phyloP scores from a whole-genome alignment of 2,888 invertebrate genomes.

The Ophion ventricosus region DNA sequence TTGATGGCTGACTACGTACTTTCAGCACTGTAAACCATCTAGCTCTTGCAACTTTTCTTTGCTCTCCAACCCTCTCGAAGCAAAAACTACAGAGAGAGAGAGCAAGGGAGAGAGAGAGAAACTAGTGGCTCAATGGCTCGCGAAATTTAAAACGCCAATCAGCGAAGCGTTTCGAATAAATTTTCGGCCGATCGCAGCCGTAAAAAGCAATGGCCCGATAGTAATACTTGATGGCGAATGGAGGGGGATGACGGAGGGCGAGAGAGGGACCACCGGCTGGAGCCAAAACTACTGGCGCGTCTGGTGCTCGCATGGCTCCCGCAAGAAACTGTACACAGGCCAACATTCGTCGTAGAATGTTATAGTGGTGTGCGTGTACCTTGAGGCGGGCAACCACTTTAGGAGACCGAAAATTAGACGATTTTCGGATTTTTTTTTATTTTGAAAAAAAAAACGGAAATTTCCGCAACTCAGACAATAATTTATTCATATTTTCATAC shows the following conservation, averaged over 20 bases:
- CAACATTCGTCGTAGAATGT: slow-evolving; percentile 30
- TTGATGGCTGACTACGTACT: no score
- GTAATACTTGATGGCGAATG: slow-evolving; percentile 71
- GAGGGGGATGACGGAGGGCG: neutral
- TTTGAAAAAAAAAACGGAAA: no score
- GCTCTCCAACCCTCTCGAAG: neutral
- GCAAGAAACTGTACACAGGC: slow-evolving; percentile 31
- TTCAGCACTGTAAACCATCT: neutral
- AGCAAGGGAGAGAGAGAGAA: neutral
- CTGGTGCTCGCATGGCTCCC: slow-evolving; percentile 50
- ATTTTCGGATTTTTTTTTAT: no score
- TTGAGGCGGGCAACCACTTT: no score
- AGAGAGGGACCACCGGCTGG: slow-evolving; percentile 63
- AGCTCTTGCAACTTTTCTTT: neutral
- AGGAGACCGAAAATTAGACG: no score
- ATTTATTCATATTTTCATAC: no score
- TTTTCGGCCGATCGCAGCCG: slow-evolving; percentile 76
- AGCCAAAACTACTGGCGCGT: slow-evolving; percentile 73
- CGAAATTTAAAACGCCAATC: slow-evolving; percentile 81
- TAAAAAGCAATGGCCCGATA: slow-evolving; percentile 80
- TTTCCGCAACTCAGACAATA: no score
- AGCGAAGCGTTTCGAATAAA: slow-evolving; percentile 77
- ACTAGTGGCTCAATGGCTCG: slow-evolving; percentile 75
- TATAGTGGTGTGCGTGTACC: no score
- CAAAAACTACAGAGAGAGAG: neutral